Base-by-base conservation (phyloP, 2,888 invertebrate species). In the Catocala nupta region DNA sequence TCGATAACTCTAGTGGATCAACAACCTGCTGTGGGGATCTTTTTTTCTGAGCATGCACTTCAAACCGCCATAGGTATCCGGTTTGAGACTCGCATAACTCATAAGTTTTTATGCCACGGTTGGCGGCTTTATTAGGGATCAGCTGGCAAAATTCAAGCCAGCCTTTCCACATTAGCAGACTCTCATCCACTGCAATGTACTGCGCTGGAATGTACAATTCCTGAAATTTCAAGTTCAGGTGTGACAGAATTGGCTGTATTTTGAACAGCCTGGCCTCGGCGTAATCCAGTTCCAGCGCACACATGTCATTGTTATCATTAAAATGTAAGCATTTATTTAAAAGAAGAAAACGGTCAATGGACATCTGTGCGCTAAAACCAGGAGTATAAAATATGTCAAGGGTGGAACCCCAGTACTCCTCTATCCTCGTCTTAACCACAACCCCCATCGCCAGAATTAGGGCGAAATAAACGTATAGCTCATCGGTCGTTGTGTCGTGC, bases 21-120 rank as follows among this genome's bases (percentile, higher is more conserved):
- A 36, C 55, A n/a, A 16, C 1, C 12, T 47, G 45, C 34, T 45
- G 45, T 34, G n/a, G n/a, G n/a, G n/a, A n/a, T 9, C 8, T 45
- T 9, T 54, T 16, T n/a, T 50, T 11, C n/a, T 36, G 50, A 50
- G 54, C 33, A 33, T 54, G 54, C 10, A 54, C 16, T 8, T 54
- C 45, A 45, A 54, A 5, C 68, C 52, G 52, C 52, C 52, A 53
- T 42, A 53, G 10, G n/a, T 77, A 80, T 1, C 76, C 75, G 25
- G 73, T 71, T 50, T 64, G 65, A 45, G 71, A 70, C 57, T 78
- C 77, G 68, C 71, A 75, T 1, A 79, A n/a, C n/a, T n/a, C n/a
- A n/a, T n/a, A n/a, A n/a, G n/a, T n/a, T n/a, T n/a, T n/a, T n/a
- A n/a, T n/a, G n/a, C n/a, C n/a, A n/a, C n/a, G n/a, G n/a, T n/a